Conservation (phyloP, 1,140 invertebrate genomes). For the Lepidostoma basale region DNA sequence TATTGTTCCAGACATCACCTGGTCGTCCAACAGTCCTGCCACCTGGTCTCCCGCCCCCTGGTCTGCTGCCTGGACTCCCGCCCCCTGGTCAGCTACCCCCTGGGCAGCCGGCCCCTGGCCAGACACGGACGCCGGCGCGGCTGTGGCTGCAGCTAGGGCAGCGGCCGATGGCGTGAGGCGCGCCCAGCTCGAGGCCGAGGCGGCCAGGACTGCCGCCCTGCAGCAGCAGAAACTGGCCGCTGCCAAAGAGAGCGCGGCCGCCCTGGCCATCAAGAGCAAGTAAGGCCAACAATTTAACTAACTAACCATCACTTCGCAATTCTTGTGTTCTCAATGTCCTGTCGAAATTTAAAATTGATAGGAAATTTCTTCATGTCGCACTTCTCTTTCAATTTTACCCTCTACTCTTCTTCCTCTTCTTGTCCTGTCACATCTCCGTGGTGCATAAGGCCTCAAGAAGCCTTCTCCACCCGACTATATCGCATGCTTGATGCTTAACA, state of each 20-base stretch:
- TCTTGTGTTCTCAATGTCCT: too few relatives aligned
- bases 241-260: slow-evolving; percentile 36
- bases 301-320: too few relatives aligned
- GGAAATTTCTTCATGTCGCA: too few relatives aligned
- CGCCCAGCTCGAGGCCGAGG: slow-evolving; percentile 39
- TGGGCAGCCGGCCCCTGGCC: slow-evolving; percentile 17
- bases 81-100: neutral
- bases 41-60: neutral
- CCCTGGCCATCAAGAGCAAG: slow-evolving; percentile 38
- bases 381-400: too few relatives aligned
- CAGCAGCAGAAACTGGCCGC: slow-evolving; percentile 40
- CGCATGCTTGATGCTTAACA: too few relatives aligned
- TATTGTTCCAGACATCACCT: neutral
- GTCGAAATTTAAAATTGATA: too few relatives aligned
- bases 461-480: too few relatives aligned
- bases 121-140: slow-evolving; percentile 23
- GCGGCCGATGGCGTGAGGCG: slow-evolving; percentile 36
- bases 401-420: too few relatives aligned
- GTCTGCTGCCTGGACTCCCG: neutral
- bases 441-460: too few relatives aligned
- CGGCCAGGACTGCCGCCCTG: slow-evolving; percentile 32
- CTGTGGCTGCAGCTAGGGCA: slow-evolving; percentile 36
- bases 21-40: neutral
- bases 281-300: too few relatives aligned
- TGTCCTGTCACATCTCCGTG: too few relatives aligned